Percentiles rank a stretch among this genome's conserved stretches.
phyloP scores from a whole-genome alignment of 2,113 vertebrate genomes.

The Charadrius vociferus region DNA sequence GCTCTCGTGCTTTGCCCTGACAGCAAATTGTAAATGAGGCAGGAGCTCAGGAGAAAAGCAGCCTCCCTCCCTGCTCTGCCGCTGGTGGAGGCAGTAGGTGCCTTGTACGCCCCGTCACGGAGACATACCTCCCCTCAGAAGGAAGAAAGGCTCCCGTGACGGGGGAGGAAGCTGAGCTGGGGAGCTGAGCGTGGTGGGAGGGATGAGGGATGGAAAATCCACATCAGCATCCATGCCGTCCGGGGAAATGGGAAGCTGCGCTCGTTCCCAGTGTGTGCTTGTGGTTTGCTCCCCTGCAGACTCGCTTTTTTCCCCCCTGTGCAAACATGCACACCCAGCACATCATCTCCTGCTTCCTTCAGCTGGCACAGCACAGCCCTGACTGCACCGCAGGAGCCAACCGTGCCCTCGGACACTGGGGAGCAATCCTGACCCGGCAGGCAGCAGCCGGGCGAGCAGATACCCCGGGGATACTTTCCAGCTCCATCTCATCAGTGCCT shows the following conservation, averaged over 20 bases:
- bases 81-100: neutral
- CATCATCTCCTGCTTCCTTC: neutral
- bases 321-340: neutral
- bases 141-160: neutral
- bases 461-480: neutral
- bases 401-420: neutral
- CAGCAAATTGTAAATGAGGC: neutral
- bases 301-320: neutral
- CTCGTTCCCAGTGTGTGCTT: neutral
- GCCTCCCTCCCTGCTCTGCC: neutral
- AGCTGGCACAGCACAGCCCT: neutral
- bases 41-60: neutral
- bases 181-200: neutral
- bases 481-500: neutral
- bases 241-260: neutral
- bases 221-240: neutral
- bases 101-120: neutral
- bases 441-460: neutral
- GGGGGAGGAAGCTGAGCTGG: neutral
- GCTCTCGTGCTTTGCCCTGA: neutral
- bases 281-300: neutral
- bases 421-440: neutral
- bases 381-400: neutral
- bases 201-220: neutral
- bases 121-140: neutral